Conservation (phyloP, 2,888 invertebrate species). For the Tromatobia lineatoria region DNA sequence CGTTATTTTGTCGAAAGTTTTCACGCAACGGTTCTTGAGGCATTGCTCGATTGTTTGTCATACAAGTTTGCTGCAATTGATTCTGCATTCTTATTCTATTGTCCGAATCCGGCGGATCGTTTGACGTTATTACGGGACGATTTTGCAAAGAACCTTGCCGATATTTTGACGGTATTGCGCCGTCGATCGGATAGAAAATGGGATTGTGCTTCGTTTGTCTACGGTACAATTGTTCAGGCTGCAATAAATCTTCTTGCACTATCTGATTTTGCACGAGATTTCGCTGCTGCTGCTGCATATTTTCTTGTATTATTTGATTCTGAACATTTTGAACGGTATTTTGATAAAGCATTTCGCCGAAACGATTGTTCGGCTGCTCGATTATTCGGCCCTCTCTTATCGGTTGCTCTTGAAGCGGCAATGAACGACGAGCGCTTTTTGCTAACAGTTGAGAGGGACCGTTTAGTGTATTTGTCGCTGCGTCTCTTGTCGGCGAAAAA, state of each 20-base stretch:
- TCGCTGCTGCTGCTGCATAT: conserved; percentile 84
- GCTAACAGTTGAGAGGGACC: conserved; percentile 71
- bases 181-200: conserved; percentile 40
- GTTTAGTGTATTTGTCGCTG: conserved; percentile 81
- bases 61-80: conserved; percentile 76
- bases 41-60: conserved; percentile 77
- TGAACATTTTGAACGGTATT: conserved; percentile 84
- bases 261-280: conserved; percentile 77
- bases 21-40: conserved; percentile 81
- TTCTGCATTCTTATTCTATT: conserved; percentile 78
- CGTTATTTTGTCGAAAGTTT: conserved; percentile 75
- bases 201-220: conserved; percentile 49
- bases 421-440: conserved; percentile 74
- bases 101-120: conserved; percentile 72
- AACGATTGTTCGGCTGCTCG: conserved; percentile 76
- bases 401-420: conserved; percentile 75
- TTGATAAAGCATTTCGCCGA: conserved; percentile 81
- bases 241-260: conserved; percentile 52
- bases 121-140: conserved; percentile 40
- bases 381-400: conserved; percentile 74
- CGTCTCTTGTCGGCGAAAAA: conserved; percentile 83
- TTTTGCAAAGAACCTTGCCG: conserved; percentile 35
- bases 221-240: conserved; percentile 60
- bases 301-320: conserved; percentile 84
- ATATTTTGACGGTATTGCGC: conserved; percentile 47